These are phyloP conservation scores for Heliconius melpomene DNA, from an alignment of 1,140 invertebrate species.

Conservation along the genomic window DNA sequence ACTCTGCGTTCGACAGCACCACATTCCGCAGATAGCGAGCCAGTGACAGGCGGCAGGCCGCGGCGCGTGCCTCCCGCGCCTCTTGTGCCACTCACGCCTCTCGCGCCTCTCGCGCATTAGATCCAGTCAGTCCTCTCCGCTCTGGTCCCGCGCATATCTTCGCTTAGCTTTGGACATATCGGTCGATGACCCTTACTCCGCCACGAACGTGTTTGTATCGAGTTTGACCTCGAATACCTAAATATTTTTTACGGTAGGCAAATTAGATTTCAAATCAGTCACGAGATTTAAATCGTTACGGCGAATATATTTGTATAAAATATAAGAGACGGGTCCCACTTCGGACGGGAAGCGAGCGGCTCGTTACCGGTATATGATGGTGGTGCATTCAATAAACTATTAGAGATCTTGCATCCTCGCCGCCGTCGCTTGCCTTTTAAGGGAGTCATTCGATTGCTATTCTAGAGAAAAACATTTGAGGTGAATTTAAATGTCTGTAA, in stretches of 20 bases:
- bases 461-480: not conserved
- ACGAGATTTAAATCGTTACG: not conserved
- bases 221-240: slow-evolving; percentile 17
- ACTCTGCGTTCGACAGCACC: not conserved
- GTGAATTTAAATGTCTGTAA: not conserved
- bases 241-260: slow-evolving; percentile 8
- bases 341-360: not conserved
- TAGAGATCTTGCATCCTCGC: slow-evolving; percentile 7
- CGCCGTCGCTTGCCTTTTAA: not conserved
- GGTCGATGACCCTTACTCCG: slow-evolving; percentile 10
- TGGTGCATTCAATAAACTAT: slow-evolving; percentile 9
- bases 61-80: not conserved
- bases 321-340: not conserved
- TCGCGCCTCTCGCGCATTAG: not conserved
- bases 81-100: not conserved
- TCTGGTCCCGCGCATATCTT: not conserved
- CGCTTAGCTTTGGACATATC: not conserved
- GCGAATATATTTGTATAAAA: not conserved
- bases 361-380: not conserved
- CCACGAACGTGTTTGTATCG: slow-evolving; percentile 12
- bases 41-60: not conserved
- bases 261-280: not conserved
- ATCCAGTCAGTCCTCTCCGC: not conserved
- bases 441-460: not conserved
- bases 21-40: not conserved